Percentiles rank a stretch among this genome's conserved stretches.
Conservation (phyloP, 2,797 vertebrate species). For the Rhabdomys pumilio region DNA sequence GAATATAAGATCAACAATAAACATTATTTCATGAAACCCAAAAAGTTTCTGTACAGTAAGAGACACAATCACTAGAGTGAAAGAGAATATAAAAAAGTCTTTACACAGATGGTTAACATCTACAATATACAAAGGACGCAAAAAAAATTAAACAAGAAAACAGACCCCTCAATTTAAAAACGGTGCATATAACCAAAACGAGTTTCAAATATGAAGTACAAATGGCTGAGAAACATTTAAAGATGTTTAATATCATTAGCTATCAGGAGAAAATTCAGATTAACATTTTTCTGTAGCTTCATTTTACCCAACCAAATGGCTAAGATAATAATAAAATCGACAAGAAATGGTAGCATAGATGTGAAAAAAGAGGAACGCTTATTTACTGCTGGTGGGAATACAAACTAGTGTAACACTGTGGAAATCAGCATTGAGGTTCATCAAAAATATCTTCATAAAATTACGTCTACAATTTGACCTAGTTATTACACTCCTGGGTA, state of each 20-base stretch:
- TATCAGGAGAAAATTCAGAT: neutral
- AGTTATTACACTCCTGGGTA: neutral
- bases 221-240: neutral
- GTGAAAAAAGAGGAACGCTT: neutral
- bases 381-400: neutral
- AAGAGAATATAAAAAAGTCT: neutral
- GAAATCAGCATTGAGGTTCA: neutral
- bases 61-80: neutral
- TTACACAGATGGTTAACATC: neutral
- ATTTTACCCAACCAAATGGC: neutral
- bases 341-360: neutral
- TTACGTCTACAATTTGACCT: neutral
- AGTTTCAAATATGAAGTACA: neutral
- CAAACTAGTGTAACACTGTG: neutral
- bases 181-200: neutral
- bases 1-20: neutral
- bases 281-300: neutral
- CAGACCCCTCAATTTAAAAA: neutral
- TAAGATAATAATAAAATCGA: neutral
- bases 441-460: neutral
- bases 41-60: neutral
- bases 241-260: too few species aligned
- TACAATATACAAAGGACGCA: neutral
- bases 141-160: neutral
- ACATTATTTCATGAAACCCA: neutral